A percentile compares a stretch with the other conserved stretches of the same genome.
phyloP scores from a whole-genome alignment of 2,888 invertebrate genomes.

The Macrosoma leucophasiata region DNA sequence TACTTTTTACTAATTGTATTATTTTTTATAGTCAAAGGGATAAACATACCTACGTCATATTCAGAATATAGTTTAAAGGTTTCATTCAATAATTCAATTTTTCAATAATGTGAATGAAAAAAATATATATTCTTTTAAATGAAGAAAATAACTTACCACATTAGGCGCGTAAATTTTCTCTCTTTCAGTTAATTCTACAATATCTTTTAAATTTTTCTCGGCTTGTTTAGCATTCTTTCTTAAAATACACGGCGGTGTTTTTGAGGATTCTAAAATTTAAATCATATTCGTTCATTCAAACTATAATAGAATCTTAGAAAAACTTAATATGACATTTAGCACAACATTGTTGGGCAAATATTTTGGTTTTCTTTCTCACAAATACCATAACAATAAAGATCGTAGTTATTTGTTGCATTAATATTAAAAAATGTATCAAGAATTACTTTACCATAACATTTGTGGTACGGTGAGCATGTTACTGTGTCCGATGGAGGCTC shows the following conservation, averaged over 20 bases:
- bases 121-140: no score
- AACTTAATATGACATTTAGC: no score
- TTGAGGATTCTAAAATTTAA: slow-evolving; percentile 38
- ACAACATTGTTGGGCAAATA: no score
- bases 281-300: no score
- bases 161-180: slow-evolving; percentile 72
- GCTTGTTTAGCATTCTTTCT: slow-evolving; percentile 62
- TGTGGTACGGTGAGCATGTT: slow-evolving; percentile 60
- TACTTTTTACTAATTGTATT: no score
- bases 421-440: no score
- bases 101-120: no score
- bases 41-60: slow-evolving; percentile 13
- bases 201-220: slow-evolving; percentile 68
- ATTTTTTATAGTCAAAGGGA: background rate
- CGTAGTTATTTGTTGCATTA: no score
- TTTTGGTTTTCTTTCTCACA: no score
- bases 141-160: slow-evolving; percentile 41
- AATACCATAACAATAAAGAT: no score
- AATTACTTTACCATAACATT: slow-evolving; percentile 49
- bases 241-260: slow-evolving; percentile 64
- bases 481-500: slow-evolving; percentile 31
- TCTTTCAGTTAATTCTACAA: slow-evolving; percentile 75
- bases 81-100: no score
- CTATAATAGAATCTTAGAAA: no score
- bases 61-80: background rate